These are phyloP conservation scores for Caenorhabditis latens DNA, from an alignment of 1,140 invertebrate genomes.

Conservation along the genomic window DNA sequence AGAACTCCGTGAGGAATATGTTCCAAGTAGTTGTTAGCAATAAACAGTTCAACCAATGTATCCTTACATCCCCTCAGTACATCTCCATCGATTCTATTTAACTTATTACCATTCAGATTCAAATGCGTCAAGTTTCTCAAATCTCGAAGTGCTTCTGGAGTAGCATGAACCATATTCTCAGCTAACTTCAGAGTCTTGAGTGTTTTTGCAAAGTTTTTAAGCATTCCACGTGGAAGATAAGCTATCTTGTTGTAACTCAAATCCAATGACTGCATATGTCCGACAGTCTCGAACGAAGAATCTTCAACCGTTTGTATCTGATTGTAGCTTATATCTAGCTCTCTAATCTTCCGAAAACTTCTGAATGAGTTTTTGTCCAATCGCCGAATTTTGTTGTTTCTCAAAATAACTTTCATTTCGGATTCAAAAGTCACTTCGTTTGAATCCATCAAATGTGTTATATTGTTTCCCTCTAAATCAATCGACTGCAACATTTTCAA, in stretches of 20 bases:
- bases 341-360: slow-evolving; percentile 61
- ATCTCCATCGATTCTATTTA: slow-evolving; percentile 55
- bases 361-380: slow-evolving; percentile 62
- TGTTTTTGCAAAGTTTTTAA: slow-evolving; percentile 65
- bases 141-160: slow-evolving; percentile 61
- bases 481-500: slow-evolving; percentile 50
- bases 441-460: slow-evolving; percentile 45
- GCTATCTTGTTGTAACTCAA: slow-evolving; percentile 63
- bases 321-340: slow-evolving; percentile 65
- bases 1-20: slow-evolving; percentile 56
- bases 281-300: slow-evolving; percentile 57
- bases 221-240: slow-evolving; percentile 53
- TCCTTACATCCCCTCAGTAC: slow-evolving; percentile 42
- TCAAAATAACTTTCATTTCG: slow-evolving; percentile 58
- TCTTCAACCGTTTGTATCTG: slow-evolving; percentile 53
- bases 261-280: slow-evolving; percentile 55
- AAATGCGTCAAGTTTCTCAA: slow-evolving; percentile 59
- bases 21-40: slow-evolving; percentile 56
- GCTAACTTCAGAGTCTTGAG: slow-evolving; percentile 59
- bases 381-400: slow-evolving; percentile 62
- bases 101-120: slow-evolving; percentile 65
- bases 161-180: slow-evolving; percentile 59
- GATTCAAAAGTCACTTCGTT: slow-evolving; percentile 63
- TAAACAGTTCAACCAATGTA: slow-evolving; percentile 43
- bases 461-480: slow-evolving; percentile 65